These are phyloP conservation scores for Trichomalopsis sarcophagae DNA, from an alignment of 1,140 invertebrate species.

Conservation along the genomic window DNA sequence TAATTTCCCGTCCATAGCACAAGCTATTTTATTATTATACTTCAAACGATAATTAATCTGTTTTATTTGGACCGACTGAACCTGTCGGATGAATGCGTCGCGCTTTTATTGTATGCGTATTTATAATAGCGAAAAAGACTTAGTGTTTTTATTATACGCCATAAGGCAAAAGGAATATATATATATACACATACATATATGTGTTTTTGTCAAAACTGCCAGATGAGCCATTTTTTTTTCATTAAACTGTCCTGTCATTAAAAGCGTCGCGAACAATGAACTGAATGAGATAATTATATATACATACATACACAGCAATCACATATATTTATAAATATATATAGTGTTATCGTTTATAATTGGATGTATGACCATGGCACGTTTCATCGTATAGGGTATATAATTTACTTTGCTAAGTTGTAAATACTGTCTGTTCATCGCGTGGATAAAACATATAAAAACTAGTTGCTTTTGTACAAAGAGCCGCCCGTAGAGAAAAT, in stretches of 20 bases:
- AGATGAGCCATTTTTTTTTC: constrained; percentile 24
- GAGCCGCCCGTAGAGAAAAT: constrained; percentile 39
- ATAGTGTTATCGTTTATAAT: constrained; percentile 44
- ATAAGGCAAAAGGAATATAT: background rate
- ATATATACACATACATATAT: background rate
- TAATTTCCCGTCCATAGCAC: constrained; percentile 70
- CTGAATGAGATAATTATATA: constrained; percentile 20
- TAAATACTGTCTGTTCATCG: constrained; percentile 51
- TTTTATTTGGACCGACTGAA: background rate
- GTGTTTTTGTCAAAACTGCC: constrained; percentile 33
- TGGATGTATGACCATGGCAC: constrained; percentile 49
- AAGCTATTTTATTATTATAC: constrained; percentile 58
- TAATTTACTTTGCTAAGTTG: constrained; percentile 52
- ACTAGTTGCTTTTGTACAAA: constrained; percentile 54
- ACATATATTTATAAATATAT: constrained; percentile 13
- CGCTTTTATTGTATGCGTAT: constrained; percentile 28
- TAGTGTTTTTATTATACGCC: background rate
- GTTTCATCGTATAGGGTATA: constrained; percentile 46
- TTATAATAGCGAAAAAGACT: constrained; percentile 21
- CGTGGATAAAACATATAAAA: constrained; percentile 49
- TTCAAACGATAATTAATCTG: background rate
- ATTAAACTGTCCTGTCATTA: constrained; percentile 33
- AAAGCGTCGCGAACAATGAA: constrained; percentile 28
- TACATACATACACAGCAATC: constrained; percentile 1
- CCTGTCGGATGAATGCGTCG: background rate